phyloP scores from a whole-genome alignment of 23 tunicate species.

The Oikopleura albicans region DNA sequence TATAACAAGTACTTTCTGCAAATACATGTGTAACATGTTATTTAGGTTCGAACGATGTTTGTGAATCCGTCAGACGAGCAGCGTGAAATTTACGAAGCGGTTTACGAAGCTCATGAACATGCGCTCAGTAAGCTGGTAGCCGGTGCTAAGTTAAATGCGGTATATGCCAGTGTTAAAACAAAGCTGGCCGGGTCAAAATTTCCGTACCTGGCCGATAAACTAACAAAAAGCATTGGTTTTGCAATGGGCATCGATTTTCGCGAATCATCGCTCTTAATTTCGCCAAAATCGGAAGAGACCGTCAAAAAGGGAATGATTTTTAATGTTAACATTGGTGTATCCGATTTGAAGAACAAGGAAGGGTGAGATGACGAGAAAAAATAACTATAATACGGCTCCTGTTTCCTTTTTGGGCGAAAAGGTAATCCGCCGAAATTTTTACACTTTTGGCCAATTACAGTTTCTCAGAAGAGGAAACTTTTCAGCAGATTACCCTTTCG shows the following conservation, averaged over 20 bases:
- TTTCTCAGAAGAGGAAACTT: too few species aligned
- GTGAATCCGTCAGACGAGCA: constrained; percentile 73
- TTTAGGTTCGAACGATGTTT: constrained; percentile 48
- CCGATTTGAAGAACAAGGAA: constrained; percentile 32
- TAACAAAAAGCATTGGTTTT: constrained; percentile 57
- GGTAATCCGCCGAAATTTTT: too few species aligned
- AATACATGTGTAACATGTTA: too few species aligned
- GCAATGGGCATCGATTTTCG: constrained; percentile 81
- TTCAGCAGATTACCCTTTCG: too few species aligned
- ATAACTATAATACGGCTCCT: too few species aligned
- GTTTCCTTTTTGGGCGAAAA: too few species aligned
- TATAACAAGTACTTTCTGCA: too few species aligned
- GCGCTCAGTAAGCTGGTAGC: constrained; percentile 46
- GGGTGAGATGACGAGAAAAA: constrained; percentile 34
- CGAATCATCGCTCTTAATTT: constrained; percentile 52
- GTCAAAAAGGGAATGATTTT: constrained; percentile 63
- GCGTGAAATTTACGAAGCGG: constrained; percentile 53
- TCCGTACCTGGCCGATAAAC: background rate
- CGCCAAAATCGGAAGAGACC: constrained; percentile 19
- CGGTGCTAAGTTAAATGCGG: constrained; percentile 49
- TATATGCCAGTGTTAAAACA: constrained; percentile 38
- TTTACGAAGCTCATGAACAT: constrained; percentile 44
- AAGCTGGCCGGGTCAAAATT: constrained; percentile 25
- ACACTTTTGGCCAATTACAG: too few species aligned
- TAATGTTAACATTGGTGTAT: constrained; percentile 58